Evolutionary conservation across 2,888 invertebrate genomes (phyloP).

Genomic region (Oxytorus armatus): DNA sequence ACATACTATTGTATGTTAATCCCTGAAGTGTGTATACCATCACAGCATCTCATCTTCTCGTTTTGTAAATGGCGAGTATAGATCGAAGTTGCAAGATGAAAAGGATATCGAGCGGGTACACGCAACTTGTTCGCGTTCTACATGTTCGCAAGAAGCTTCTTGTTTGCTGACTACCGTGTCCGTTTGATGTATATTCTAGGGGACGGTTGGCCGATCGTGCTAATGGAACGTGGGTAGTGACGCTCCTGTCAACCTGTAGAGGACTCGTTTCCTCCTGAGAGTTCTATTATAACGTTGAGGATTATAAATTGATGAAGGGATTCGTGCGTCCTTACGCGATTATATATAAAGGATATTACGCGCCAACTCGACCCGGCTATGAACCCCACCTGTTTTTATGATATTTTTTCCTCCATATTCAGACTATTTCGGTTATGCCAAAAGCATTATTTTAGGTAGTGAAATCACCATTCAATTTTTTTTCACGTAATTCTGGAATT

Average conservation of each 20-base stretch:
- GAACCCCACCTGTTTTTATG: too few species aligned
- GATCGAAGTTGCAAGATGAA: background rate
- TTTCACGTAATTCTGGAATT: too few species aligned
- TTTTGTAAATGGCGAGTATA: background rate
- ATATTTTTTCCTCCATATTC: too few species aligned
- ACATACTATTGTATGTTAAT: constrained; percentile 73
- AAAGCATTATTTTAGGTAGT: too few species aligned
- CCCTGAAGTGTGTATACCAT: constrained; percentile 56
- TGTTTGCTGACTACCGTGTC: constrained; percentile 20
- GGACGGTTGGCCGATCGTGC: background rate
- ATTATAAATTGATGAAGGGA: constrained; percentile 2
- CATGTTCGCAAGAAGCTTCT: constrained; percentile 20
- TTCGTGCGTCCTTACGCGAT: too few species aligned
- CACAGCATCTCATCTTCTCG: constrained; percentile 20
- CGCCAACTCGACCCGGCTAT: too few species aligned
- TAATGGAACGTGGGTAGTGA: constrained; percentile 37
- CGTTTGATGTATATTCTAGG: background rate
- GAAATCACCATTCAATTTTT: too few species aligned
- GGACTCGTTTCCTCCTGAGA: background rate
- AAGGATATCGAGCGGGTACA: constrained; percentile 11
- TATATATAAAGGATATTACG: too few species aligned
- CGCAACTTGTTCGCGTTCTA: constrained; percentile 1
- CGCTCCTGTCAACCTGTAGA: constrained; percentile 26
- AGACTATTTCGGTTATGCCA: too few species aligned
- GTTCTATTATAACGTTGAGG: constrained; percentile 10